These are phyloP conservation scores for Drosophila fulvimacula DNA, from an alignment of 2,888 invertebrate genomes.

Conservation along the genomic window DNA sequence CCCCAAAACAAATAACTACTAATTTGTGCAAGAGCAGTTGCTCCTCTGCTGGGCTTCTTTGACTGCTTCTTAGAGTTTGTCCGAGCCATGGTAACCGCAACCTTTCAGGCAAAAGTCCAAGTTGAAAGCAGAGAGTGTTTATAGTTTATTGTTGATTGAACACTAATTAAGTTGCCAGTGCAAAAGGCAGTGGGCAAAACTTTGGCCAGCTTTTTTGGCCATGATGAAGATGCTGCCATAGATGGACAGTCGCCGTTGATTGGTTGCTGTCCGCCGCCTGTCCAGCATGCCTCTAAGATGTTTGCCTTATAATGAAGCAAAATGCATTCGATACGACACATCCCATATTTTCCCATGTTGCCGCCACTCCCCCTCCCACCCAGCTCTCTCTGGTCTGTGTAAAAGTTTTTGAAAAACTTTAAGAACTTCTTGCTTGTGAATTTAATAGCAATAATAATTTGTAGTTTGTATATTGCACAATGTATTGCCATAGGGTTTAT, in stretches of 20 bases:
- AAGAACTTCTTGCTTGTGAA: slow-evolving; percentile 74
- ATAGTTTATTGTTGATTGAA: slow-evolving; percentile 84
- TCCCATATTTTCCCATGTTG: slow-evolving; percentile 13
- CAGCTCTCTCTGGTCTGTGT: slow-evolving; percentile 16
- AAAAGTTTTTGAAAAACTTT: slow-evolving; percentile 69
- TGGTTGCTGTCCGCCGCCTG: slow-evolving; percentile 44
- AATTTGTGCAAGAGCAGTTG: slow-evolving; percentile 54
- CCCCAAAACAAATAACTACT: slow-evolving; percentile 76
- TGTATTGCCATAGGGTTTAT: slow-evolving; percentile 66
- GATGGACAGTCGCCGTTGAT: slow-evolving; percentile 69
- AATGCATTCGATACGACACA: slow-evolving; percentile 55
- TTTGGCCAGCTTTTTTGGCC: slow-evolving; percentile 55
- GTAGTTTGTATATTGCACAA: slow-evolving; percentile 71
- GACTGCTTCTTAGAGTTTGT: slow-evolving; percentile 55
- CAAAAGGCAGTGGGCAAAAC: slow-evolving; percentile 63
- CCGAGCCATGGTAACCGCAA: slow-evolving; percentile 75
- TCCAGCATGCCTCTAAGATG: slow-evolving; percentile 53
- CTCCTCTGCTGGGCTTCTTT: slow-evolving; percentile 38
- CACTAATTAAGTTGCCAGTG: slow-evolving; percentile 84
- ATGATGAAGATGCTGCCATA: slow-evolving; percentile 42
- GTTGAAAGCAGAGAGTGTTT: slow-evolving; percentile 71
- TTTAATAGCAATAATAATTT: slow-evolving; percentile 81
- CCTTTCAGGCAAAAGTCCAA: slow-evolving; percentile 73
- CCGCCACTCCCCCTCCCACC: background rate
- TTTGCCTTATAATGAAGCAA: slow-evolving; percentile 69